Percentiles rank a stretch among this genome's conserved stretches.
These are phyloP conservation scores for Pachyramphus minor DNA, from an alignment of 2,113 vertebrate species.

Conservation along the genomic window DNA sequence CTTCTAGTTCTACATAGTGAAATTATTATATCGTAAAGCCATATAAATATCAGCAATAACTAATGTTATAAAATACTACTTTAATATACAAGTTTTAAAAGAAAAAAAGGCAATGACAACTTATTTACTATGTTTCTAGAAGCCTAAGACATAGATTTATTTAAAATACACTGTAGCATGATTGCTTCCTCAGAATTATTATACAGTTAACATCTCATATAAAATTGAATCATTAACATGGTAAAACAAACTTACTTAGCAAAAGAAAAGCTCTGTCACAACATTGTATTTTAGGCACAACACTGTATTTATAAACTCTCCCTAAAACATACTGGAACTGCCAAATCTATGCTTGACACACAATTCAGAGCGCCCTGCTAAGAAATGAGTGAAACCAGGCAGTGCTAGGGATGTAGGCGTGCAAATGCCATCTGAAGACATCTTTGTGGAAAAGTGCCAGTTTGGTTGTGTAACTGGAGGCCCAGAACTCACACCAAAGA, in stretches of 20 bases:
- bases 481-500: neutral
- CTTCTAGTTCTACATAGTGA: neutral
- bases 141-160: neutral
- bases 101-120: neutral
- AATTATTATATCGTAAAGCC: neutral
- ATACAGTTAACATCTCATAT: neutral
- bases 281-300: conserved; percentile 26
- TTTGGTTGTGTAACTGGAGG: conserved; percentile 8
- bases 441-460: neutral
- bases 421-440: neutral
- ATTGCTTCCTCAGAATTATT: neutral
- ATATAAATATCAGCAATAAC: neutral
- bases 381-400: neutral
- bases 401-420: neutral
- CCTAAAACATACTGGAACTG: conserved; percentile 8
- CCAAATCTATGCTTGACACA: conserved; percentile 14
- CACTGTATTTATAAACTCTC: conserved; percentile 15
- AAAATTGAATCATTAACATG: neutral
- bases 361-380: neutral
- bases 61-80: neutral
- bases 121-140: neutral
- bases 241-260: conserved; percentile 23
- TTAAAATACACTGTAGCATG: neutral
- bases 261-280: conserved; percentile 38
- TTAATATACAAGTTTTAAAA: neutral